These are phyloP conservation scores for Potorous gilbertii DNA, from an alignment of 2,797 vertebrate genomes.

Conservation along the genomic window DNA sequence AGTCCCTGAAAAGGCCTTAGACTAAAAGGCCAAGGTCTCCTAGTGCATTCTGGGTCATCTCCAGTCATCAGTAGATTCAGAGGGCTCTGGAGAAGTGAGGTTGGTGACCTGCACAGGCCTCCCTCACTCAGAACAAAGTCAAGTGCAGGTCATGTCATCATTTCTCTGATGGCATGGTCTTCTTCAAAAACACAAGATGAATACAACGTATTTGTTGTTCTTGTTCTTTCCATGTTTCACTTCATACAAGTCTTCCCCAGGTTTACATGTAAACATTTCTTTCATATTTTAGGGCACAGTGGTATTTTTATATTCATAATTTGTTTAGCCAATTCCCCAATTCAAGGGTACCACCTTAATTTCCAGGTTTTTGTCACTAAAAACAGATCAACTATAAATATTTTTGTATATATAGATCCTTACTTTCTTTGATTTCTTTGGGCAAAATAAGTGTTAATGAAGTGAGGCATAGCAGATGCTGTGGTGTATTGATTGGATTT, in stretches of 20 bases:
- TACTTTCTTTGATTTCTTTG: not conserved
- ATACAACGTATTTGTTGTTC: not conserved
- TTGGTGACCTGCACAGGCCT: too few relatives aligned
- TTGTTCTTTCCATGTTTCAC: not conserved
- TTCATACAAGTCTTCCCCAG: not conserved
- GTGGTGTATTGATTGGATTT: not conserved
- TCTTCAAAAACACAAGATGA: too few relatives aligned
- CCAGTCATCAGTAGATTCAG: too few relatives aligned
- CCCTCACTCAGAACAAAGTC: too few relatives aligned
- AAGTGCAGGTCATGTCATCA: too few relatives aligned
- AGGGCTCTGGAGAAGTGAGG: too few relatives aligned
- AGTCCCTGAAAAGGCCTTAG: too few relatives aligned
- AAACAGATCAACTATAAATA: not conserved
- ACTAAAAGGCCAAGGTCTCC: too few relatives aligned
- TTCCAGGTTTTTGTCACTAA: not conserved
- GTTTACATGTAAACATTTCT: not conserved
- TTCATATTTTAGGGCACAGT: not conserved
- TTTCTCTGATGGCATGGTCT: too few relatives aligned
- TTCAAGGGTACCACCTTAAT: not conserved
- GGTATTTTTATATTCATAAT: too few relatives aligned
- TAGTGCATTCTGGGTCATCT: too few relatives aligned
- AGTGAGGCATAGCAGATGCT: not conserved
- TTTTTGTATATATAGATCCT: not conserved
- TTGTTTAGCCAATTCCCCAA: not conserved
- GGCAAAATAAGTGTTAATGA: not conserved